Evolutionary conservation across 2,113 vertebrate genomes (phyloP).

Genomic region (Neotoma lepida): DNA sequence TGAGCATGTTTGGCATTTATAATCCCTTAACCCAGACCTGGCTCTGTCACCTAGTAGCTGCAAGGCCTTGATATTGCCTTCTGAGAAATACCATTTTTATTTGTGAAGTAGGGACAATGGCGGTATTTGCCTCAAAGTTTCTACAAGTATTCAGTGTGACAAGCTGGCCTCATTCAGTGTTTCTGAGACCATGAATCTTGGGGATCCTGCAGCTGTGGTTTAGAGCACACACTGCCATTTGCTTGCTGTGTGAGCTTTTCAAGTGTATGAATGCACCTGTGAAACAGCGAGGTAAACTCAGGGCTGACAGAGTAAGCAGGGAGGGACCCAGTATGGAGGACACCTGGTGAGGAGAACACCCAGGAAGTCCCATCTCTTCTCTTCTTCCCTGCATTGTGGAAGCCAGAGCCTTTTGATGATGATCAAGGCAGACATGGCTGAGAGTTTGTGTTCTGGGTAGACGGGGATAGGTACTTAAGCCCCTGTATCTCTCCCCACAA

Average conservation of each 20-base stretch:
- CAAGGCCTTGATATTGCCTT: not conserved
- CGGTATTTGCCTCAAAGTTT: not conserved
- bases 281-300: not conserved
- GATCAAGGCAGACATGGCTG: not conserved
- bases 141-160: not conserved
- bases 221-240: not conserved
- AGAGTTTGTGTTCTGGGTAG: not conserved
- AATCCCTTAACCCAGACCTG: not conserved
- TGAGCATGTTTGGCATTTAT: accelerated
- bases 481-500: not conserved
- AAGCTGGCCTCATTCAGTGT: accelerated
- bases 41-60: not conserved
- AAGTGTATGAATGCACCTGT: not conserved
- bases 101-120: not conserved
- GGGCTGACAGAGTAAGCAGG: not conserved
- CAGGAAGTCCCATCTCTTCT: not conserved
- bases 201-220: not conserved
- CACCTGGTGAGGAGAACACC: not conserved
- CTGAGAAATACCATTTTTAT: not conserved
- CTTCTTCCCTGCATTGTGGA: not conserved
- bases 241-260: not conserved
- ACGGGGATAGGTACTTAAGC: not conserved
- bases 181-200: too few species aligned
- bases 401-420: not conserved
- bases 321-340: not conserved